Evolutionary conservation across 1,140 invertebrate genomes (phyloP), one percentile per base, ranked within the genome.

Genomic region (Steinernema khuongi): DNA sequence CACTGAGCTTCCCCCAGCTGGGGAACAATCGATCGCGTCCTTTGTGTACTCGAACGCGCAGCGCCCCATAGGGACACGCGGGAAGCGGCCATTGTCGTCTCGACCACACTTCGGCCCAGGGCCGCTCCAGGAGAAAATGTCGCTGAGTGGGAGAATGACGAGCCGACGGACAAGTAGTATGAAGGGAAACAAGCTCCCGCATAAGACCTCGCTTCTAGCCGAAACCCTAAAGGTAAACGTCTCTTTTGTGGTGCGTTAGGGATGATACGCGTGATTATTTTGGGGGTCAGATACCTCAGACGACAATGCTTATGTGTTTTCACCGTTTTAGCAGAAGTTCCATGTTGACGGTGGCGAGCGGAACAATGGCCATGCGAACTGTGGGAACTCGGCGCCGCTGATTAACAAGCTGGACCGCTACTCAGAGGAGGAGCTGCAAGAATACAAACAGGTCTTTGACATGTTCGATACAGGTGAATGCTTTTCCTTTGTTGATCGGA

Each of bases 401-500:
- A 77, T 83, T 68, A 80, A 74, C n/a, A 82, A 74, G 22, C 73
- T 83, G 33, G 79, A 81, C 32, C 81, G 81, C 68, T 83, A 83
- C 43, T 74, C 84, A 19, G 67, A 76, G 30, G 84, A 81, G 41
- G 82, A 83, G 68, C 74, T 83, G 19, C 80, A 83, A 66, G 81
- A 82, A 72, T 82, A 84, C 72, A 75, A 79, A 33, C 73, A 81
- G 72, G 79, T 83, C 67, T 83, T 83, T 72, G 82, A 83, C 68
- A 80, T 85, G 82, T 83, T 83, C 68, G 84, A 84, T 67, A 36
- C 73, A 32, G 77, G 74, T 77, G 32, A 67, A 41, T 44, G 19
- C 1, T 36, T 70, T 74, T 31, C 43, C 70, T 74, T 77, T 19
- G 7, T n/a, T n/a, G n/a, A n/a, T n/a, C n/a, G n/a, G n/a, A 60